phyloP scores from a whole-genome alignment of 2,888 invertebrate genomes.

The Dascillus cervinus region DNA sequence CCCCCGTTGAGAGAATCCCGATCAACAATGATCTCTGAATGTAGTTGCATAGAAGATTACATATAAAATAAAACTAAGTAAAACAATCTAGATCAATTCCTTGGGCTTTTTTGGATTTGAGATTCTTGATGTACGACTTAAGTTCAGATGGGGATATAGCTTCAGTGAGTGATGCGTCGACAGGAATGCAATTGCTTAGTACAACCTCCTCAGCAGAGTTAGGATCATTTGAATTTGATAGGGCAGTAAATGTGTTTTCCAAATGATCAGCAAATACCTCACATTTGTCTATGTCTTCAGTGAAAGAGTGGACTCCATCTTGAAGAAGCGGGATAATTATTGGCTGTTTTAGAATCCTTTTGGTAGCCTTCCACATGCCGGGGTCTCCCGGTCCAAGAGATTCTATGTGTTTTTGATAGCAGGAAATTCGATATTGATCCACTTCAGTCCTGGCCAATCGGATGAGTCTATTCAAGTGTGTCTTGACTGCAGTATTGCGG shows the following conservation, averaged over 20 bases:
- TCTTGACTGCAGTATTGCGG: no score
- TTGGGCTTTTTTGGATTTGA: conserved; percentile 2
- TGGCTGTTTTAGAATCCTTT: conserved; percentile 2
- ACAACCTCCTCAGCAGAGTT: neutral
- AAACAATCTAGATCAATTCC: no score
- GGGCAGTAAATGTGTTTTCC: conserved; percentile 3
- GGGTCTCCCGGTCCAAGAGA: conserved; percentile 1
- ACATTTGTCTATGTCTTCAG: conserved; percentile 4
- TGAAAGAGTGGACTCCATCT: neutral
- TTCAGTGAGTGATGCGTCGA: neutral
- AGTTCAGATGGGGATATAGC: conserved; percentile 1
- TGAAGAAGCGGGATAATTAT: conserved; percentile 1
- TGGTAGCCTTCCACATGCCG: conserved; percentile 2
- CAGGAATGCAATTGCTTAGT: neutral
- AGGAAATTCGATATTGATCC: no score
- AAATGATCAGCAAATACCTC: conserved; percentile 3
- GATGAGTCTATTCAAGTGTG: no score
- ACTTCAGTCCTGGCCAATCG: no score
- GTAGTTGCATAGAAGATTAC: no score
- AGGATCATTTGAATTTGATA: neutral
- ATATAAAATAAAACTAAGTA: no score
- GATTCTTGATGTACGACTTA: neutral
- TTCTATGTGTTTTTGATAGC: neutral
- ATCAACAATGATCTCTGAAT: no score
- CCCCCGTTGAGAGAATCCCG: no score